Base-by-base conservation (phyloP, 2,113 vertebrate genomes). In the Nansenia antarctica region DNA sequence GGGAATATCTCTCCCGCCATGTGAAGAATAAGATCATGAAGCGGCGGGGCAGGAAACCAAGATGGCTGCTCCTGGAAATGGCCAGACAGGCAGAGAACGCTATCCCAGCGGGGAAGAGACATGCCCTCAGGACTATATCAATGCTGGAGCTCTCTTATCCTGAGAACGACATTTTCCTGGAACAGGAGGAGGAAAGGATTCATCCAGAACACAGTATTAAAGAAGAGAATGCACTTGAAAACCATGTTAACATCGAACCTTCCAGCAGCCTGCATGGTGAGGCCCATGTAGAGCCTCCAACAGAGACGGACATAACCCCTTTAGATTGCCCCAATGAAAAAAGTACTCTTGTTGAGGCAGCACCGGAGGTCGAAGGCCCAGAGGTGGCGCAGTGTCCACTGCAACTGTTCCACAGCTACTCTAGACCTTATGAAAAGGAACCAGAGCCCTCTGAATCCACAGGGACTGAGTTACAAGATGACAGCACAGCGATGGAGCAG, bases 11-110 rank as follows among this genome's bases (percentile, higher is more conserved):
- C 47, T 86, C 89, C 3, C 76, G 90, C 4, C 91, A 90, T 45
- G 81, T 85, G 3, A 91, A 92, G 60, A 92, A 84, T 49, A 86
- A 86, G 54, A 84, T 89, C 15, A 64, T 91, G 14, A 93, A 91
- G 79, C 86, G 88, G 27, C 87, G 89, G 45, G 92, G 90, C 14
- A 79, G 70, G 37, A 92, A 90, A 69, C 90, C 86, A 37, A 73
- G 77, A 14, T 92, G 90, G 91, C 49, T 83, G 90, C 49, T 83
- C 47, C 70, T 34, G 58, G 58, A 80, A 27, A 74, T 85, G 69
- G 60, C 73, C 73, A 30, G 61, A 64, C 1, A 83, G 26, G 60
- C 67, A 18, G 91, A 92, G 68, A 81, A 80, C 65, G 31, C 77
- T 24, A 62, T 42, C n/a, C 62, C 62, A 1, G 65, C 59, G 27